Evolutionary conservation across 2,888 invertebrate species (phyloP).

Genomic region (Aelia acuminata): DNA sequence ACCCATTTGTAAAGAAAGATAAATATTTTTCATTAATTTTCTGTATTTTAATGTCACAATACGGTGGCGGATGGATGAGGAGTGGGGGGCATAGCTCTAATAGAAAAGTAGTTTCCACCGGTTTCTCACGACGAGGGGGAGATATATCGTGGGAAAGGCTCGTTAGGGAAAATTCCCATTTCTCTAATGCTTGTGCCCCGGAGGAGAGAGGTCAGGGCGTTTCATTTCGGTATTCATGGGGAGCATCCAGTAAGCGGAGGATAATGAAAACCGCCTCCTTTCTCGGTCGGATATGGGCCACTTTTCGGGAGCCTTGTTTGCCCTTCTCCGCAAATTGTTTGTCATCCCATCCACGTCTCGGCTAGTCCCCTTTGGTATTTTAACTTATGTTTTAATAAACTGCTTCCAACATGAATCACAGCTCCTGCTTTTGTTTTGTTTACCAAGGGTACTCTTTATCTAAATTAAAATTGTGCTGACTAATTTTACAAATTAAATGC

Average conservation of each 20-base stretch:
- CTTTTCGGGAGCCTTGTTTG: slow-evolving; percentile 22
- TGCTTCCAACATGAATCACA: background rate
- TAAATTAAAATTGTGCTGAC: too few species aligned
- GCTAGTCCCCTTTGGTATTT: background rate
- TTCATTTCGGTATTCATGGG: slow-evolving; percentile 48
- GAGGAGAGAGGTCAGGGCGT: background rate
- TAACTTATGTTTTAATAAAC: slow-evolving; percentile 36
- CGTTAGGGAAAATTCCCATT: slow-evolving; percentile 55
- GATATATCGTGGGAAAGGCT: slow-evolving; percentile 52
- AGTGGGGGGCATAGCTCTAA: background rate
- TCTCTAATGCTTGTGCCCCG: slow-evolving; percentile 47
- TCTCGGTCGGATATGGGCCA: slow-evolving; percentile 48
- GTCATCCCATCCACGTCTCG: slow-evolving; percentile 37
- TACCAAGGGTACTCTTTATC: too few species aligned
- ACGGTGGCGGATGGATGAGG: too few species aligned
- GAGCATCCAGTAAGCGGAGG: slow-evolving; percentile 7
- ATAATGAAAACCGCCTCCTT: slow-evolving; percentile 24
- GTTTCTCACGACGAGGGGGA: slow-evolving; percentile 19
- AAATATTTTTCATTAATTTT: background rate
- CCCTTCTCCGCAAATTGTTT: slow-evolving; percentile 45
- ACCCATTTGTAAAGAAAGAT: too few species aligned
- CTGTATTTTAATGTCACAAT: background rate
- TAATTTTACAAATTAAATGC: too few species aligned
- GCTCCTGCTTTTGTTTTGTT: background rate
- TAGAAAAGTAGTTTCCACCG: slow-evolving; percentile 50